A percentile compares a stretch with the other conserved stretches of the same genome.
Evolutionary conservation across 2,797 vertebrate genomes (phyloP).

Genomic region (Xenentodon cancila): DNA sequence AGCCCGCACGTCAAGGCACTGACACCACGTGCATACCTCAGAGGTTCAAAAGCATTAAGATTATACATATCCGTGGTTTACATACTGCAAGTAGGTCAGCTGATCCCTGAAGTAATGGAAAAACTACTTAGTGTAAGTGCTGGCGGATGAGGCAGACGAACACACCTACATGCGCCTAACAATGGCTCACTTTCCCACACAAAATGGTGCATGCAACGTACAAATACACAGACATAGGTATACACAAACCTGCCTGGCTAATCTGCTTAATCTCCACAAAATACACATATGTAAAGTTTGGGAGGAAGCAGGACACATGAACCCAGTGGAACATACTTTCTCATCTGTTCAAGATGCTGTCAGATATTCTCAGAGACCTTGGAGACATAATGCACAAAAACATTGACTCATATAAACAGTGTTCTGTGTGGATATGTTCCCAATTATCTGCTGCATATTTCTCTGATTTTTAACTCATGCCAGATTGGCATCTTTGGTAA

Average conservation of each 20-base stretch:
- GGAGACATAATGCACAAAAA: slow-evolving; percentile 69
- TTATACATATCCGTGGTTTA: not conserved
- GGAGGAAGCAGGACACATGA: slow-evolving; percentile 30
- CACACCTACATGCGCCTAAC: slow-evolving; percentile 21
- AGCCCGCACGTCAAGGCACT: too few relatives aligned
- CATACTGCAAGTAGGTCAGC: not conserved
- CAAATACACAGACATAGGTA: slow-evolving; percentile 13
- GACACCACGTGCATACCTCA: too few relatives aligned
- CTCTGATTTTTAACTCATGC: slow-evolving; percentile 72
- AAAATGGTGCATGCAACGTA: slow-evolving; percentile 6
- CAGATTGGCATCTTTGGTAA: slow-evolving; percentile 70
- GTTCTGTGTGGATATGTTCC: slow-evolving; percentile 65
- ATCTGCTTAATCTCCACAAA: slow-evolving; percentile 44
- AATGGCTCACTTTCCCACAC: slow-evolving; percentile 9
- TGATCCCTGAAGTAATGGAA: slow-evolving; percentile 1
- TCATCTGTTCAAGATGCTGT: slow-evolving; percentile 64
- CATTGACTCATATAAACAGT: slow-evolving; percentile 72
- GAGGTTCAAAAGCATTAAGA: too few relatives aligned
- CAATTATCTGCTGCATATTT: slow-evolving; percentile 75
- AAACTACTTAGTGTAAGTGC: slow-evolving; percentile 1
- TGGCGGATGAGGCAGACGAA: not conserved
- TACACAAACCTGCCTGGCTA: slow-evolving; percentile 19
- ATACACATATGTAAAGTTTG: slow-evolving; percentile 11
- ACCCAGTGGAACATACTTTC: slow-evolving; percentile 49
- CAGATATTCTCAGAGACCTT: slow-evolving; percentile 60